Evolutionary conservation across 2,113 vertebrate species (phyloP).

Genomic region (Eptesicus fuscus): DNA sequence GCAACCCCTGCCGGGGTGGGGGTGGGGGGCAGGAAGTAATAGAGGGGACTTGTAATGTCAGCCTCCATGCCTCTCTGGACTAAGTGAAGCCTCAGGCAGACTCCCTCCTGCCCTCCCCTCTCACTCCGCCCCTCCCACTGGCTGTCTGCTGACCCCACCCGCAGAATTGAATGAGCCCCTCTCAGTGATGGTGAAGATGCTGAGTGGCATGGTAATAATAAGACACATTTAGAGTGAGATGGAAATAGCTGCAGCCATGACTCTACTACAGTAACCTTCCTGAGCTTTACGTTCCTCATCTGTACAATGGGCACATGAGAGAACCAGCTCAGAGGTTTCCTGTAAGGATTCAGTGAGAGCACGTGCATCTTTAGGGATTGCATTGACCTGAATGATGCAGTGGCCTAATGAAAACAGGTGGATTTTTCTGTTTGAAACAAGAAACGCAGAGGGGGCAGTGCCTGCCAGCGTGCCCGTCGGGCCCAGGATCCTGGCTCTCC

Average conservation of each 20-base stretch:
- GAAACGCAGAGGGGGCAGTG: neutral
- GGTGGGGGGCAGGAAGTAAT: too few relatives aligned
- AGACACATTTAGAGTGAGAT: neutral
- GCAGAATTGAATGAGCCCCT: neutral
- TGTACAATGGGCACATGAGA: neutral
- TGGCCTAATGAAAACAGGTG: neutral
- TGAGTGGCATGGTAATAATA: neutral
- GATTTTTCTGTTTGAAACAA: neutral
- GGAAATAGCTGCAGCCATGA: rapidly evolving
- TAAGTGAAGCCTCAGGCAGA: neutral
- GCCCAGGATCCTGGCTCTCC: neutral
- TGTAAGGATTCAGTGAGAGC: neutral
- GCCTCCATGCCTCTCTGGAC: neutral
- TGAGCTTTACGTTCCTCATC: neutral
- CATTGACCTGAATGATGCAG: neutral
- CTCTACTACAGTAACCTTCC: neutral
- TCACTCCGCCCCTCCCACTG: too few relatives aligned
- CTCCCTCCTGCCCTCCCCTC: too few relatives aligned
- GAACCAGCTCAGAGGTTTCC: neutral
- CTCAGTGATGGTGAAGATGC: neutral
- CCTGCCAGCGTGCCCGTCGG: too few relatives aligned
- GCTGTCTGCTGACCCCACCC: neutral
- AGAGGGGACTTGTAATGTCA: too few relatives aligned
- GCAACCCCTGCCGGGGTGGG: too few relatives aligned
- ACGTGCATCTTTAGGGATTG: neutral